These are phyloP conservation scores for Drosophila pullipes DNA, from an alignment of 2,888 invertebrate species.

Conservation along the genomic window DNA sequence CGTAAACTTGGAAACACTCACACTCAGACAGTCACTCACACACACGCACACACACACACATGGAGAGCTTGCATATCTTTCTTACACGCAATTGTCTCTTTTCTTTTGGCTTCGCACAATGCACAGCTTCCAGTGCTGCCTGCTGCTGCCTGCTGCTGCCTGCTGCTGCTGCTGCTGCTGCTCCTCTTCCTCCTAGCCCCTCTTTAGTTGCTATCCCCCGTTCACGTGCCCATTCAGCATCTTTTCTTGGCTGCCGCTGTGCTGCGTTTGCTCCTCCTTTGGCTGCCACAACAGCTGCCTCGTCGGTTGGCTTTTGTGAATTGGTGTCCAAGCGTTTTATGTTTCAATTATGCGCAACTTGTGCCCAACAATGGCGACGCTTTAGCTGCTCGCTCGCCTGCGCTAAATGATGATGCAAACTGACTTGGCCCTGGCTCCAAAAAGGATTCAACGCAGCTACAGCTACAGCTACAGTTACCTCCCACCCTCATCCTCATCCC, in stretches of 20 bases:
- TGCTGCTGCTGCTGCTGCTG: background rate
- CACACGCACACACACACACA: conserved; percentile 11
- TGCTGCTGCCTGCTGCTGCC: background rate
- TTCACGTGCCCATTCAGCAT: background rate
- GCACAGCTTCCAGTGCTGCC: conserved; percentile 42
- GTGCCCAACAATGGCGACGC: conserved; percentile 72
- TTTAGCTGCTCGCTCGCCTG: conserved; percentile 59
- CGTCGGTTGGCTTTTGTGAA: conserved; percentile 75
- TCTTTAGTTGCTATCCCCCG: conserved; percentile 4
- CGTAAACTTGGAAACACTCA: conserved; percentile 12
- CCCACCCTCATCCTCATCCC: background rate
- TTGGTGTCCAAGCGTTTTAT: conserved; percentile 80
- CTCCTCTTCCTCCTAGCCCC: background rate
- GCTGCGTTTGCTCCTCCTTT: conserved; percentile 21
- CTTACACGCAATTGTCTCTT: conserved; percentile 78
- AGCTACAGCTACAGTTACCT: background rate
- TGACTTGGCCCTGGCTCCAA: conserved; percentile 58
- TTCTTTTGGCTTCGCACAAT: conserved; percentile 71
- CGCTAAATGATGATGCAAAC: conserved; percentile 75
- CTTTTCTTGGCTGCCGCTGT: conserved; percentile 8
- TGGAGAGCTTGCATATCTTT: conserved; percentile 63
- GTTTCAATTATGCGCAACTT: conserved; percentile 81
- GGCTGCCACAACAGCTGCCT: conserved; percentile 17
- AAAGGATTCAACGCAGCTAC: conserved; percentile 31
- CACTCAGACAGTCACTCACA: conserved; percentile 11